Base-by-base conservation (phyloP, 2,888 invertebrate species). In the Muschampia plurimacula region DNA sequence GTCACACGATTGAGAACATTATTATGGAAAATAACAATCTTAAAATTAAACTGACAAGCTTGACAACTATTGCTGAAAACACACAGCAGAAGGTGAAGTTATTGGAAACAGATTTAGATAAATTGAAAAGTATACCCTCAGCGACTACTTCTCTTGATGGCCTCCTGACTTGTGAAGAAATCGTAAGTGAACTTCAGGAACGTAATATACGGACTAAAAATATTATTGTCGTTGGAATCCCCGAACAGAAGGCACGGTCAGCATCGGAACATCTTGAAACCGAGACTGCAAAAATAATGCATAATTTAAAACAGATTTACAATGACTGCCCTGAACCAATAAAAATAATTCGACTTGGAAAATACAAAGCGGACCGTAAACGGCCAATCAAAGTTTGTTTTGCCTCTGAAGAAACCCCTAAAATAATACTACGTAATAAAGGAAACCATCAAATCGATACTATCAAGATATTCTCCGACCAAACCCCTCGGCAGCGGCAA, bases 401-500 rank as follows among this genome's bases (percentile, higher is more conserved):
- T 59, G 13, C 12, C 1, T 32, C 59, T 13, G 59, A 59, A 59
- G 59, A 59, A 36, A 59, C 32, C 13, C 2, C 59, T 6, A 59
- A 59, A 59, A 13, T 36, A 59, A 12, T 59, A 59, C 32, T 59
- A 13, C 13, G 59, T 28, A 57, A 57, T 13, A 59, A 36, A 57
- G 28, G 0, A 13, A 32, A 13, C 1, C 32, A 32, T 32, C 32
- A 59, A 57, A 28, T 28, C 10, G 57, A 28, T 28, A 57, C 10
- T 10, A 6, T 57, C 28, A 57, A 57, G 12, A 69, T 77, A 22
- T 77, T 72, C 13, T 62, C 77, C 0, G 77, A 78, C 36, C 76
- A 75, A 62, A 77, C 76, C 9, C 76, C 76, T 8, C 62, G 63
- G 9, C 77, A 79, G 44, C 68, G 68, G 76, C 72, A 60, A n/a